Evolutionary conservation across 2,113 vertebrate species (phyloP), one percentile per base, ranked within the genome.

Genomic region (Carassius carassius): DNA sequence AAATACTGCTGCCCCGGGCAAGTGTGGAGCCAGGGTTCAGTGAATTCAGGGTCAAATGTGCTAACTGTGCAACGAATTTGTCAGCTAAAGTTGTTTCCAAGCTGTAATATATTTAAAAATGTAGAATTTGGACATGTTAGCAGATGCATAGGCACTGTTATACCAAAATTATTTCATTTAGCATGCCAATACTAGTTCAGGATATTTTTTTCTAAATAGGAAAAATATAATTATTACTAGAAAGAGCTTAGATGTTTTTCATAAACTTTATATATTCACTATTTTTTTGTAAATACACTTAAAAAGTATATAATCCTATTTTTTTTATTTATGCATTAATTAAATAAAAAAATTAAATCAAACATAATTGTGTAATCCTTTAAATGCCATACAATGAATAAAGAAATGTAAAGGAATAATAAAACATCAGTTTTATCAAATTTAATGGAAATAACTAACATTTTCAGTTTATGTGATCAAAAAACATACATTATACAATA

Each of bases 11-110:
- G 47, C 65, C 17, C 44, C 23, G 5, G 17, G 62, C 78, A 67
- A 67, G 23, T 25, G 60, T 80, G 60, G 60, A 63, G 19, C 58
- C 9, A 69, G 44, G 62, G 23, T 67, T 81, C 78, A 81, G 23
- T 11, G 44, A 81, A 67, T 69, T 69, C 44, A 81, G 25, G 51
- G 78, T 35, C 10, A 1, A 69, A 81, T 63, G 49, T 2, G 14
- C 10, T 25, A 81, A 51, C 9, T 11, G 5, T 69, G 78, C 62
- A 21, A 69, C 0, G 5, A 81, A 25, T 51, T 81, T 81, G 25
- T 81, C 63, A 67, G 63, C 62, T 69, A 32, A 49, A 65, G 8
- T 81, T 56, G 2, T 0, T 67, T 63, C n/a, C 41, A 49, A 8
- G 41, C n/a, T 79, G 37, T 79, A 63, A 63, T 62, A 21, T 0